Evolutionary conservation across 2,113 vertebrate species (phyloP).

Genomic region (Haplochromis burtoni): DNA sequence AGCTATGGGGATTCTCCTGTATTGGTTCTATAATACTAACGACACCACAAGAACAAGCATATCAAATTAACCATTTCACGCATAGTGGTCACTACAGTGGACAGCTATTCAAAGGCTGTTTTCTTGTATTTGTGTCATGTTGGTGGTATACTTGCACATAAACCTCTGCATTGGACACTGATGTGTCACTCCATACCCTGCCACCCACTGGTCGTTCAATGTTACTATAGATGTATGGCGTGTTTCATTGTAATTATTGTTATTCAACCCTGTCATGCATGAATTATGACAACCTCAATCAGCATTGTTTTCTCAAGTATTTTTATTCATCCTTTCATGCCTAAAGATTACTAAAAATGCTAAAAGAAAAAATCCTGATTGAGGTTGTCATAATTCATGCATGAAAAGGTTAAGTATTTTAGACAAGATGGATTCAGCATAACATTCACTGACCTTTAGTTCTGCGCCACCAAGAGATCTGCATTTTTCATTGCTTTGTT

Average conservation of each 20-base stretch:
- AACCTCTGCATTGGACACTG: fast-evolving
- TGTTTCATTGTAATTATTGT: not conserved
- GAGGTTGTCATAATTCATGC: not conserved
- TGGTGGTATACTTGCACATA: not conserved
- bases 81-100: not conserved
- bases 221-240: not conserved
- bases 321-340: not conserved
- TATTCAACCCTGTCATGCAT: fast-evolving
- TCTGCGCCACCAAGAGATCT: not conserved
- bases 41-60: not conserved
- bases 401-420: not conserved
- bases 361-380: not conserved
- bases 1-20: not conserved
- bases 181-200: not conserved
- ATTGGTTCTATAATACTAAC: not conserved
- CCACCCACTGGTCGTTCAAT: fast-evolving
- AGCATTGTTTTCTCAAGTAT: fast-evolving
- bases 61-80: not conserved
- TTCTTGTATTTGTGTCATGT: not conserved
- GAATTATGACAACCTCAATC: not conserved
- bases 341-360: not conserved
- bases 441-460: not conserved
- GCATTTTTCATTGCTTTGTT: not conserved
- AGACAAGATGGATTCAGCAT: not conserved
- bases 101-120: not conserved